Conservation (phyloP, 2,797 vertebrate species). For the Darevskia mixta region DNA sequence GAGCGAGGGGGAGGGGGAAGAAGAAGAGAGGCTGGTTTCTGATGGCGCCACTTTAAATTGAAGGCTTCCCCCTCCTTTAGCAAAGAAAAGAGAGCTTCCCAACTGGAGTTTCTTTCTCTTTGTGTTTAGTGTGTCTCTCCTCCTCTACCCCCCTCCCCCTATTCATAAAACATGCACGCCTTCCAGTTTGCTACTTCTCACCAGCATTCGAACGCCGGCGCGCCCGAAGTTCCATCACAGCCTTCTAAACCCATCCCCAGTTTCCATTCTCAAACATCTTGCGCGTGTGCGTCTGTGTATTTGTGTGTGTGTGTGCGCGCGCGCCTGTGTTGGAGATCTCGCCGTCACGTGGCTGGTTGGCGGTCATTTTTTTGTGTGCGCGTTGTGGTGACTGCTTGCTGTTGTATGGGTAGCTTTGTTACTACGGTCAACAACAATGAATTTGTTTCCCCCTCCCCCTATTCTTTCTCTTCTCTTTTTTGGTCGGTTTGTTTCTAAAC, state of each 20-base stretch:
- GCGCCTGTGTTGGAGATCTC: conserved; percentile 56
- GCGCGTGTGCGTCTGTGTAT: conserved; percentile 55
- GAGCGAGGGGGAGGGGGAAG: neutral
- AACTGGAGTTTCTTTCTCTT: conserved; percentile 51
- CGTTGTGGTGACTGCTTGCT: conserved; percentile 24
- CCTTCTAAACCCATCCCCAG: conserved; percentile 40
- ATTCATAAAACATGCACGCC: neutral
- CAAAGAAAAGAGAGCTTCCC: conserved; percentile 55
- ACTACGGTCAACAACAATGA: conserved; percentile 1
- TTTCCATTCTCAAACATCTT: conserved; percentile 62
- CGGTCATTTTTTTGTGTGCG: conserved; percentile 23
- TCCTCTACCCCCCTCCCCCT: no score
- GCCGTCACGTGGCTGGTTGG: conserved; percentile 72
- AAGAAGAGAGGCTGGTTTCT: conserved; percentile 51
- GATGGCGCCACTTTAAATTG: conserved; percentile 78
- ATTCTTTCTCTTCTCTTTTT: neutral
- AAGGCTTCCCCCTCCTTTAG: conserved; percentile 38
- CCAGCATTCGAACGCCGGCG: conserved; percentile 30
- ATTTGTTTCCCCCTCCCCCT: neutral
- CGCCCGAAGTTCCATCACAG: conserved; percentile 60
- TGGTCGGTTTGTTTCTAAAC: neutral
- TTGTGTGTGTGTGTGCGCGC: conserved; percentile 36
- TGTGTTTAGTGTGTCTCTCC: conserved; percentile 35
- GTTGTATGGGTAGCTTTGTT: neutral
- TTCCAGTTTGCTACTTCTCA: neutral